Evolutionary conservation across 2,113 vertebrate genomes (phyloP).

Genomic region (Brienomyrus longianalis): DNA sequence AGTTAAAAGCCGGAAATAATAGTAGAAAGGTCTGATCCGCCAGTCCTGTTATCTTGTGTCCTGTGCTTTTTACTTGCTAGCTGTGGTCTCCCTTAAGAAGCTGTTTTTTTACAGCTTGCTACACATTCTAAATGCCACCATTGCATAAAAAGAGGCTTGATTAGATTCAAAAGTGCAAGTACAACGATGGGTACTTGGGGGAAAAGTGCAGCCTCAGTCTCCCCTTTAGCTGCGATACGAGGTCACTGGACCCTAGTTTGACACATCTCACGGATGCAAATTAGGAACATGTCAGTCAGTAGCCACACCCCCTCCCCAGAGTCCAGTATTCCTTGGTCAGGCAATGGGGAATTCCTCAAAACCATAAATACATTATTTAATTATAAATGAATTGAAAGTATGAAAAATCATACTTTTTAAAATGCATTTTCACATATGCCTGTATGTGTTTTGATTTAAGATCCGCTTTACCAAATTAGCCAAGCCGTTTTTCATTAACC

Average conservation of each 20-base stretch:
- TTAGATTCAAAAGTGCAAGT: conserved; percentile 2
- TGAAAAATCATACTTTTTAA: neutral
- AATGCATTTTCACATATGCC: neutral
- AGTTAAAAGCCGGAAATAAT: neutral
- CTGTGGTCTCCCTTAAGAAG: neutral
- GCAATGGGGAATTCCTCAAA: neutral
- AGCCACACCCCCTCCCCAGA: neutral
- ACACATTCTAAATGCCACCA: neutral
- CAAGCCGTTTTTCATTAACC: conserved; percentile 62
- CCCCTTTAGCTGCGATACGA: neutral
- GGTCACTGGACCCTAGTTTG: neutral
- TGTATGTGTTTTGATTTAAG: conserved; percentile 59
- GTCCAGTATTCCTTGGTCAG: neutral
- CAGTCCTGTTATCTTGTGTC: neutral
- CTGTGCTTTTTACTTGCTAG: neutral
- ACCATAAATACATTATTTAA: neutral
- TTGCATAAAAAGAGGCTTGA: neutral
- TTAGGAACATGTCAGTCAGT: neutral
- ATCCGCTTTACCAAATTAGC: conserved; percentile 63
- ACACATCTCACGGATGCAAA: neutral
- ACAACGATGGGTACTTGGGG: neutral
- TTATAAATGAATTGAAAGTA: neutral
- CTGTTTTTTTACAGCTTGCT: neutral
- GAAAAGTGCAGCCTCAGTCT: neutral
- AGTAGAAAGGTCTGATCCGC: neutral